phyloP scores from a whole-genome alignment of 1,140 invertebrate species.

The Argopecten irradians region DNA sequence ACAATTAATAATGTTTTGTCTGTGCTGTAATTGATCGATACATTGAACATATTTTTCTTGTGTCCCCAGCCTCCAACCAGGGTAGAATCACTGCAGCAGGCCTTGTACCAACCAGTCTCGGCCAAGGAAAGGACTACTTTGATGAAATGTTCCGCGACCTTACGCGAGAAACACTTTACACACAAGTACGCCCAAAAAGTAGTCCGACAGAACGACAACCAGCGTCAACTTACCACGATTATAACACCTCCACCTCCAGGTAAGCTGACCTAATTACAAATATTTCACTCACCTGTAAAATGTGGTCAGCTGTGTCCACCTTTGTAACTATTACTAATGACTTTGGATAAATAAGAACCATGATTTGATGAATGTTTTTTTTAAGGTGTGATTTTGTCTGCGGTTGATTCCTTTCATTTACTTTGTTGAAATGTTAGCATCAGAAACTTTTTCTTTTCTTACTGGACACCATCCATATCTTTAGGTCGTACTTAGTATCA shows the following conservation, averaged over 20 bases:
- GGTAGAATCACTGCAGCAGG: slow-evolving; percentile 50
- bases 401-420: no score
- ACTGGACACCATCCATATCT: no score
- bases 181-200: slow-evolving; percentile 59
- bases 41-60: slow-evolving; percentile 39
- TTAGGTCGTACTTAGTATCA: no score
- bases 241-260: slow-evolving; percentile 70
- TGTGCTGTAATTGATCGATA: no score
- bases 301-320: neutral
- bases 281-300: neutral
- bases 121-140: slow-evolving; percentile 83
- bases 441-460: no score
- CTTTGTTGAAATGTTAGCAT: neutral
- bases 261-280: slow-evolving; percentile 36
- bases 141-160: slow-evolving; percentile 88
- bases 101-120: slow-evolving; percentile 59
- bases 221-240: slow-evolving; percentile 66
- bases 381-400: neutral
- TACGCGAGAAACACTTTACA: slow-evolving; percentile 76
- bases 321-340: neutral
- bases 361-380: neutral
- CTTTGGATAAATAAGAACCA: neutral
- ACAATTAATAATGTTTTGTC: no score
- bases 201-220: slow-evolving; percentile 54
- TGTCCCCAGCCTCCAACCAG: neutral